phyloP scores from a whole-genome alignment of 2,888 invertebrate genomes.

The Catocala fraxini region DNA sequence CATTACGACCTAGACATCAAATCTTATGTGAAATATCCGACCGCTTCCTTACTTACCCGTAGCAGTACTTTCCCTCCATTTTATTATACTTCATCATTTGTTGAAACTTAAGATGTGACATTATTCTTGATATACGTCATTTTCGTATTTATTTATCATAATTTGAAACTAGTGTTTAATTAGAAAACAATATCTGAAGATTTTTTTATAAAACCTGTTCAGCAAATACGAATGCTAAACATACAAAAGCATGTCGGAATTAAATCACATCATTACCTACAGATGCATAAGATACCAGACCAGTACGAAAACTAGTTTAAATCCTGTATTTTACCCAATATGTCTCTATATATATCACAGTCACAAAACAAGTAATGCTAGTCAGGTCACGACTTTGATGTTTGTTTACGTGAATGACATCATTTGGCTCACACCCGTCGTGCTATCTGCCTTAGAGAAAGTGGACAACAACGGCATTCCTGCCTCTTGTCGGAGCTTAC shows the following conservation, averaged over 20 bases:
- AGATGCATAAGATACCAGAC: conserved; percentile 7
- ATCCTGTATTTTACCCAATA: not conserved
- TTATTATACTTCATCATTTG: no score
- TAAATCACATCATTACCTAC: conserved; percentile 12
- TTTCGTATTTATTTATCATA: no score
- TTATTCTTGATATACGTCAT: no score
- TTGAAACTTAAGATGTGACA: no score
- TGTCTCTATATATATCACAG: conserved; percentile 2
- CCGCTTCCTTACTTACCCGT: no score
- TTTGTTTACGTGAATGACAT: conserved; percentile 58
- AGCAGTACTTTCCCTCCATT: no score
- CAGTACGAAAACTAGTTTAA: conserved; percentile 13
- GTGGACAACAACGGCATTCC: conserved; percentile 45
- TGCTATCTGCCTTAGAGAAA: conserved; percentile 66
- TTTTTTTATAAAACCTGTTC: no score
- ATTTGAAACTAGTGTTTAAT: no score
- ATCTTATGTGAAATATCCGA: no score
- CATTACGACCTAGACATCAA: no score
- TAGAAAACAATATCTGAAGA: no score
- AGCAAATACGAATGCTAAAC: no score
- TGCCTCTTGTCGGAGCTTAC: conserved; percentile 34
- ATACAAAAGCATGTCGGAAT: not conserved
- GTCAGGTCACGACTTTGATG: conserved; percentile 54
- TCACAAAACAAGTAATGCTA: conserved; percentile 19
- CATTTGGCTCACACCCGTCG: conserved; percentile 43